These are phyloP conservation scores for Epinephelus moara DNA, from an alignment of 2,113 vertebrate genomes.

Conservation along the genomic window DNA sequence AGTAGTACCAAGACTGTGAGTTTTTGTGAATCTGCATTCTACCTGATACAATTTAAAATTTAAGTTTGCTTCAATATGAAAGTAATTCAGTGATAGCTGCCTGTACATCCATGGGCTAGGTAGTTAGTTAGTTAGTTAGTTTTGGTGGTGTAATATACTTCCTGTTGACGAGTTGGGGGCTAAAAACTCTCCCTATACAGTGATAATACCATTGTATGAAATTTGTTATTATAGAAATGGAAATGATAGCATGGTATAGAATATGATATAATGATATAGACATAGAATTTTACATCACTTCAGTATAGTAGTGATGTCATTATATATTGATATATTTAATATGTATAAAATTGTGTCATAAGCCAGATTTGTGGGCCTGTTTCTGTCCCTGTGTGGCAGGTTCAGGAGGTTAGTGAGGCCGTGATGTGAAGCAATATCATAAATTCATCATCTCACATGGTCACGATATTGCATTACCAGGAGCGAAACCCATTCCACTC, in stretches of 20 bases:
- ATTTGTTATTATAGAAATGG: background rate
- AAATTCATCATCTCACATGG: background rate
- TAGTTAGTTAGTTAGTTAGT: background rate
- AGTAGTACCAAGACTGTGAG: too few species aligned
- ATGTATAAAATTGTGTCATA: background rate
- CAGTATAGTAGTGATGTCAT: background rate
- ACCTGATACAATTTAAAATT: too few species aligned
- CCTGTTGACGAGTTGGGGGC: too few species aligned
- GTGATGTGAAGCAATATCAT: background rate
- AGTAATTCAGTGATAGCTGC: background rate
- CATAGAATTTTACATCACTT: background rate
- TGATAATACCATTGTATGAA: background rate
- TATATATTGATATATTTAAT: background rate
- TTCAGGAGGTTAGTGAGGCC: background rate
- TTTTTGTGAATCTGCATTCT: too few species aligned
- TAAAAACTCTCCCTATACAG: background rate
- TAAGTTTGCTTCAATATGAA: background rate
- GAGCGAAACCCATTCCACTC: slow-evolving; percentile 13
- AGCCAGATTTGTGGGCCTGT: background rate
- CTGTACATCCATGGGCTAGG: background rate
- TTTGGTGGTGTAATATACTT: background rate
- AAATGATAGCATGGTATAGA: background rate
- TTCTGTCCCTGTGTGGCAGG: background rate
- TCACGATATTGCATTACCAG: slow-evolving; percentile 1
- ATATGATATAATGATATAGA: background rate